Evolutionary conservation across 2,888 invertebrate genomes (phyloP), one percentile per base, ranked within the genome.

Genomic region (Cyclophora punctaria): DNA sequence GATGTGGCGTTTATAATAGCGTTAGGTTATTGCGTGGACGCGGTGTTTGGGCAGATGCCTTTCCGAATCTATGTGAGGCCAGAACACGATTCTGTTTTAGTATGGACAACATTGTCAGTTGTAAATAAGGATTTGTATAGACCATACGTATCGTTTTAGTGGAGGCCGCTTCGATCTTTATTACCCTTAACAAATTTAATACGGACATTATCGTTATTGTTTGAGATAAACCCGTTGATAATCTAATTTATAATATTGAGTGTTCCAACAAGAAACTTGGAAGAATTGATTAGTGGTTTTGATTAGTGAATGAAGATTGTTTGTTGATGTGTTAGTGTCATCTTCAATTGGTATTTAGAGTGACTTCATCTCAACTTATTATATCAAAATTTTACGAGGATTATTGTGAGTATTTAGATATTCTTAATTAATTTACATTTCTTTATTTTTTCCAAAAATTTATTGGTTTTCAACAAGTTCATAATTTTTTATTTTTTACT

Each of bases 101-200:
- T 76, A 84, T 83, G 83, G 76, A 82, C 84, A 82, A 80, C 81
- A 78, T 74, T 88, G 87, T 80, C 89, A 89, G 89, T 89, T 83
- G 87, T 88, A 87, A 88, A 85, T 87, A 89, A 87, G 89, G 80
- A 83, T 86, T 85, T 85, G 89, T 86, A 83, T 86, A 83, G 87
- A 75, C 80, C 77, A 83, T 82, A 89, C 89, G 89, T 85, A 83
- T 82, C 80, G 78, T 69, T 73, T 76, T 78, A 73, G 82, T 83
- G 80, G 71, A 71, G 74, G 77, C 76, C 68, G 67, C 64, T 62
- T 20, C 56, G 63, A 73, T 69, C 69, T 77, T 73, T 71, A 73
- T 72, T 69, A 71, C 64, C 68, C 64, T 59, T 65, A 66, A 69
- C 72, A 68, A 52, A 60, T 73, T 72, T 67, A 57, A 66, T 68